phyloP scores from a whole-genome alignment of 2,113 vertebrate genomes.

The Corythornis cristatus region DNA sequence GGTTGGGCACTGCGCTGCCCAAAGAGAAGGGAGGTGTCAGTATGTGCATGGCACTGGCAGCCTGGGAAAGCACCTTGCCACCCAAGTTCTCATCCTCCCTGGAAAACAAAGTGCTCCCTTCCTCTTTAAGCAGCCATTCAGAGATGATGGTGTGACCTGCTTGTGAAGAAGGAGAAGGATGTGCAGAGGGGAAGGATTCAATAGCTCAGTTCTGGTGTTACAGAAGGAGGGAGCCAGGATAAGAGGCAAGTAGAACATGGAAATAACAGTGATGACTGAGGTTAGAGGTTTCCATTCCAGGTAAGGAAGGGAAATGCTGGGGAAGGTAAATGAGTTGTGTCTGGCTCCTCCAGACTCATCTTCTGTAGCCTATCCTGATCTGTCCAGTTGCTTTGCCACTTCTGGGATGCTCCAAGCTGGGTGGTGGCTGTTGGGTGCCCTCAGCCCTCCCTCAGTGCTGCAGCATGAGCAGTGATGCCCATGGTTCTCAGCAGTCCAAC shows the following conservation, averaged over 20 bases:
- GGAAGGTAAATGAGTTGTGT: neutral
- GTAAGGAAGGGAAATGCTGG: neutral
- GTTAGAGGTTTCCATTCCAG: neutral
- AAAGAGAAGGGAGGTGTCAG: neutral
- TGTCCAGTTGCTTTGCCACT: neutral
- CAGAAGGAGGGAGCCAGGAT: neutral
- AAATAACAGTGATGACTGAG: rapidly evolving
- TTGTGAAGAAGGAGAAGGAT: neutral
- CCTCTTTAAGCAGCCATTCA: neutral
- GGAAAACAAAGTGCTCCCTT: neutral
- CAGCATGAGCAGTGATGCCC: neutral
- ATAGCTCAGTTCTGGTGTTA: neutral
- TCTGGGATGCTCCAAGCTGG: neutral
- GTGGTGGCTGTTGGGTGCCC: neutral
- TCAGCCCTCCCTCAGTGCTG: neutral
- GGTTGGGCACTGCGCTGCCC: neutral
- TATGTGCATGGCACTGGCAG: neutral
- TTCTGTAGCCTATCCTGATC: neutral
- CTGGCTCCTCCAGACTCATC: neutral
- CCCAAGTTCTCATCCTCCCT: neutral
- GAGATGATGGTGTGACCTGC: neutral
- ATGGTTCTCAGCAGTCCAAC: neutral
- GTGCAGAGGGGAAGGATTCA: neutral
- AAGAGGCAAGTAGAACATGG: neutral
- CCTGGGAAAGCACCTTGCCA: neutral